These are phyloP conservation scores for Cavia aperea DNA, from an alignment of 2,113 vertebrate genomes.

Conservation along the genomic window DNA sequence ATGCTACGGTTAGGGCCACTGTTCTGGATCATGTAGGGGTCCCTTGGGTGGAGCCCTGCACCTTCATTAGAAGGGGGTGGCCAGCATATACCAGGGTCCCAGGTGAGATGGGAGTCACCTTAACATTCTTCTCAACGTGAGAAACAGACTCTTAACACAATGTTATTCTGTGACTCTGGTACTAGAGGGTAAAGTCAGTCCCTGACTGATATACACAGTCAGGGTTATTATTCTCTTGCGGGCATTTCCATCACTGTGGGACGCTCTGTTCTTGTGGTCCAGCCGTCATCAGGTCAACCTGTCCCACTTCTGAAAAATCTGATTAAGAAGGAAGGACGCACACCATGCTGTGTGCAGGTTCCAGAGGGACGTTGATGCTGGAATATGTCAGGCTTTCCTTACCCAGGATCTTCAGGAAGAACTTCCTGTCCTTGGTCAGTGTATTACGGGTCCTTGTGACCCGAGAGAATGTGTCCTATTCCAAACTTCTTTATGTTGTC, in stretches of 20 bases:
- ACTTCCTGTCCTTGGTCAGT: background rate
- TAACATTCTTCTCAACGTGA: background rate
- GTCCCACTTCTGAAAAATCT: background rate
- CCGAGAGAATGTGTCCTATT: background rate
- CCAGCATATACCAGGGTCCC: background rate
- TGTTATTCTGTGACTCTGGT: background rate
- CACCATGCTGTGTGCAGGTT: background rate
- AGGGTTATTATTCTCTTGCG: background rate
- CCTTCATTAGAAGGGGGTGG: background rate
- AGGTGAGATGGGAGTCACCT: background rate
- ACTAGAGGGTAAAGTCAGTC: background rate
- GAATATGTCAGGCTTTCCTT: background rate
- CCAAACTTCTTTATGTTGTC: background rate
- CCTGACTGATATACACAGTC: background rate
- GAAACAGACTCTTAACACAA: background rate
- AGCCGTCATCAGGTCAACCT: background rate
- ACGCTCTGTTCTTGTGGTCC: background rate
- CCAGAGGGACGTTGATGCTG: accelerated
- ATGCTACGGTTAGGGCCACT: background rate
- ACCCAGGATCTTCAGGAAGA: background rate
- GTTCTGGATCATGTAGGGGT: background rate
- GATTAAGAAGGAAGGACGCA: background rate
- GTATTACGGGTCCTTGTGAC: background rate
- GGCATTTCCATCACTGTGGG: background rate
- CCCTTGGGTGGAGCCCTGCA: background rate